Conservation (phyloP, 2,797 vertebrate species). For the Crenichthys baileyi region DNA sequence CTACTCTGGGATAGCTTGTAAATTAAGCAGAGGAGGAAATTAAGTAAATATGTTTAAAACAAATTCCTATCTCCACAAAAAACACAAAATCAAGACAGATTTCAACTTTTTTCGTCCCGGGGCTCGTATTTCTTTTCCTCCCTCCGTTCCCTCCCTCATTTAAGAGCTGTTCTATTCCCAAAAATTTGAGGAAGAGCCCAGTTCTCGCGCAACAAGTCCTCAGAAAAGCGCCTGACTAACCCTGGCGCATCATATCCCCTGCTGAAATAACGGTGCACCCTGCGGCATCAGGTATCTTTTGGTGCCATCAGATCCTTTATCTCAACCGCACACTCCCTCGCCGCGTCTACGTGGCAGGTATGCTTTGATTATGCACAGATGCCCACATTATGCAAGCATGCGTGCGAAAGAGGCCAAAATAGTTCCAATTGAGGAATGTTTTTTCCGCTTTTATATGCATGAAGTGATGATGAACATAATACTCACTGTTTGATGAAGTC, state of each 20-base stretch:
- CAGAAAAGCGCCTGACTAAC: background rate
- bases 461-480: background rate
- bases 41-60: conserved; percentile 13
- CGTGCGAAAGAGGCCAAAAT: background rate
- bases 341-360: conserved; percentile 79
- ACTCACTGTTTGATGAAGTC: conserved; percentile 60
- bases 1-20: background rate
- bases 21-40: conserved; percentile 7
- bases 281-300: conserved; percentile 49
- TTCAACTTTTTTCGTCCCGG: conserved; percentile 47
- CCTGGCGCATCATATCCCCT: conserved; percentile 26
- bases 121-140: conserved; percentile 21
- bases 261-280: conserved; percentile 56
- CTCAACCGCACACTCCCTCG: conserved; percentile 31
- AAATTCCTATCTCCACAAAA: conserved; percentile 23
- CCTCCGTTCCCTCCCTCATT: conserved; percentile 42
- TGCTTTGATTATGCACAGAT: conserved; percentile 59
- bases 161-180: conserved; percentile 44
- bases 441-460: background rate
- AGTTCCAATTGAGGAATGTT: background rate
- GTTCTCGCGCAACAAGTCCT: conserved; percentile 62
- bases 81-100: conserved; percentile 65
- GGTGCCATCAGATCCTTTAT: conserved; percentile 58
- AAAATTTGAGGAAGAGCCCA: conserved; percentile 42
- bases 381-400: conserved; percentile 13